Base-by-base conservation (phyloP, 2,113 vertebrate genomes). In the Gracilinanus agilis region DNA sequence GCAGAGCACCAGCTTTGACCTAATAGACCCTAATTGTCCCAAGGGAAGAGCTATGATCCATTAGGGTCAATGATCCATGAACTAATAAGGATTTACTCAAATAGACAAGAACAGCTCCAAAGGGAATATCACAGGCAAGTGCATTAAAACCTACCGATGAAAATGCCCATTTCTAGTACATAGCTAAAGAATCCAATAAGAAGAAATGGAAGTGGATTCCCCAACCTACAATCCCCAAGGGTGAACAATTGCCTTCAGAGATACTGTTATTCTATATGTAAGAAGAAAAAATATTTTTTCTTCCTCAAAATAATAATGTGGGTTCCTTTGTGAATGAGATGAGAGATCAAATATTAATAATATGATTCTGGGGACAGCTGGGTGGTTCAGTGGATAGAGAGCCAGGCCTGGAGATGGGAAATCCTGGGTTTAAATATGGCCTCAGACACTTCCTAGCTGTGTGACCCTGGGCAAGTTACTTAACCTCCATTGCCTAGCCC, bases 321-420 rank as follows among this genome's bases (percentile, higher is more conserved):
- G 91, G 90, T 92, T 34, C 44, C 88, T 44, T 25, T 83, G 16
- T 55, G 49, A 92, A 53, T 93, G 89, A 93, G 34, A 27, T 93
- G 19, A 91, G 55, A 94, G 55, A 44, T 96, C 27, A 90, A 88
- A 91, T 24, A 91, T 83, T 40, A 23, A 83, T 40, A 23, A 83
- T 40, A 40, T n/a, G 29, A 55, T 25, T 94, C 91, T 49, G 49
- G 49, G 49, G 49, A 5, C 49, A 49, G 3, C 49, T 49, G 49
- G 49, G 49, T 49, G 49, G 49, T 5, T 49, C 49, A 49, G 49
- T 49, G 49, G 49, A 49, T 49, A 49, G 5, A 49, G 49, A 49
- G 49, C 49, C 49, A 49, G 49, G 49, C 49, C 5, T 49, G 49
- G 49, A 49, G 49, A 49, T 49, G 49, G 49, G 49, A 5, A 5